Conservation (phyloP, 2,113 vertebrate species). For the Pelecanoides urinatrix region DNA sequence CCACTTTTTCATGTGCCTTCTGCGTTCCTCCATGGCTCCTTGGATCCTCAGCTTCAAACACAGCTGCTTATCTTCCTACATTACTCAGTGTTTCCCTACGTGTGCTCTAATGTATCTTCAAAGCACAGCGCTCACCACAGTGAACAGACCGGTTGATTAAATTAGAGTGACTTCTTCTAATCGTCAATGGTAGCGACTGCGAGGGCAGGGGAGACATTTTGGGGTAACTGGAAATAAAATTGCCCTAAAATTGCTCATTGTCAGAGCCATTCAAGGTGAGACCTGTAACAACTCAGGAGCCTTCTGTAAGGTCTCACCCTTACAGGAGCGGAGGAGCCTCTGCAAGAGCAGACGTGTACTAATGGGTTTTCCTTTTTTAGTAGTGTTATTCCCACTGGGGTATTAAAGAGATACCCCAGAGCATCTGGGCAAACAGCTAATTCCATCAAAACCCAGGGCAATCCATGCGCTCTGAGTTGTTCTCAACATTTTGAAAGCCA, state of each 20-base stretch:
- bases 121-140: background rate
- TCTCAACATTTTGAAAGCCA: background rate
- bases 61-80: slow-evolving; percentile 51
- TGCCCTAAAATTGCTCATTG: background rate
- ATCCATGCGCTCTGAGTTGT: background rate
- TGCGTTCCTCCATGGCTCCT: background rate
- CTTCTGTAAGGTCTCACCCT: background rate
- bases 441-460: background rate
- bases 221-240: background rate
- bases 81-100: slow-evolving; percentile 31
- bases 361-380: slow-evolving; percentile 60
- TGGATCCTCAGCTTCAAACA: slow-evolving; percentile 55
- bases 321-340: background rate
- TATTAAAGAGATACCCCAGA: slow-evolving; percentile 45
- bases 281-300: background rate
- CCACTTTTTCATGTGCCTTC: background rate
- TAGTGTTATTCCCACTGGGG: slow-evolving; percentile 21
- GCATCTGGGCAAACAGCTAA: slow-evolving; percentile 41
- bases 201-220: background rate
- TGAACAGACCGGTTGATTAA: slow-evolving; percentile 56
- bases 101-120: slow-evolving; percentile 38
- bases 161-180: background rate
- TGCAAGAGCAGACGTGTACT: slow-evolving; percentile 54
- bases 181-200: background rate
- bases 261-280: background rate